Evolutionary conservation across 2,797 vertebrate genomes (phyloP), one percentile per base, ranked within the genome.

Genomic region (Malurus leucopterus): DNA sequence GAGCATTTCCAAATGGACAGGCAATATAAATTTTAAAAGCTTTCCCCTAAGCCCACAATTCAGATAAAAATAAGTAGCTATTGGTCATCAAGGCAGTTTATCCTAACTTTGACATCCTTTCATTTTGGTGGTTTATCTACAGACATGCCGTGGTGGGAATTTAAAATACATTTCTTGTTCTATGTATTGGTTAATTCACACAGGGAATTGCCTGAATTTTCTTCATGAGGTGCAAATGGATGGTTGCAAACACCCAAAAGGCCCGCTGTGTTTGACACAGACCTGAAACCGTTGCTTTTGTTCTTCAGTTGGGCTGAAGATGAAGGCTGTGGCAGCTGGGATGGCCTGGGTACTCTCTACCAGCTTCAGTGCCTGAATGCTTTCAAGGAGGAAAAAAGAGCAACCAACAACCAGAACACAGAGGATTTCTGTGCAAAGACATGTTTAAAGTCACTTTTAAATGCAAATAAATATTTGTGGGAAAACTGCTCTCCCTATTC

Each of bases 381-480:
- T 78, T 88, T 78, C 34, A 67, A 74, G 59, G n/a, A 70, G 36
- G 7, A 58, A 41, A 73, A 62, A 46, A 24, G 34, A 8, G 11
- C 21, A 27, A 4, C 0, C 8, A 43, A 0, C 6, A 32, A 67
- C 6, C 32, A 82, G 54, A 88, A 47, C 70, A 61, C 32, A 43
- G 23, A 84, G 26, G 32, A 65, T 81, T 93, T 91, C 57, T 84
- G 36, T 78, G 41, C 57, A 49, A 51, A 73, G 13, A 61, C 30
- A 27, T 63, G 53, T 83, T 61, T 90, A 57, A 89, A 93, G 61
- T 89, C 24, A 78, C 70, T 86, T 86, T 67, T 73, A 89, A 84
- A 94, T 91, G 91, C 90, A 91, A 89, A 92, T 81, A 92, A 90
- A 91, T 95, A 89, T 92, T 88, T 94, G 84, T 93, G 67, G 76